Base-by-base conservation (phyloP, 2,888 invertebrate genomes). In the Drosophila vallismaia region DNA sequence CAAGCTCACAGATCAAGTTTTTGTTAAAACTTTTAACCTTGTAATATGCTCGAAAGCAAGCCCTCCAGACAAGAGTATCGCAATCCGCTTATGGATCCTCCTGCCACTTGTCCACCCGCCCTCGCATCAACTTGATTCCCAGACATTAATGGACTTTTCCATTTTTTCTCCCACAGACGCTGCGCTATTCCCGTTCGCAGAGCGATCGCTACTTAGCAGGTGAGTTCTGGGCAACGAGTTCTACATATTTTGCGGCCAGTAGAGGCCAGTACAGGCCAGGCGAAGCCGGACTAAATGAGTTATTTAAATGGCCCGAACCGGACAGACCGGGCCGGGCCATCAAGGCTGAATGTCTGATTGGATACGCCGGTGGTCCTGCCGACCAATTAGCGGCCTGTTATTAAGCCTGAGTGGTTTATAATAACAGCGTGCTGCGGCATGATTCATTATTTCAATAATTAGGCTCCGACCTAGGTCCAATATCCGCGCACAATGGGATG, bases 161-260 rank as follows among this genome's bases (percentile, higher is more conserved):
- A 66, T 71, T 60, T 72, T 70, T 49, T 52, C 54, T 46, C 33
- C 64, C 81, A 62, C 86, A 92, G 92, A 90, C 89, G 71, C 84
- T 92, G 83, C 90, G 92, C 70, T 92, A 91, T 89, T 92, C 92
- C 68, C 90, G 92, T 73, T 92, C 92, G 33, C 92, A 92, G 83
- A 92, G 92, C 88, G 92, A 92, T 90, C 90, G 92, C 86, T 91
- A 92, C 86, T 91, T 92, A 88, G 92, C 92, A 88, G 92, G 92
- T 92, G 88, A 92, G 92, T 91, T 45, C 52, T n/a, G 36, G 3
- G 28, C 28, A 28, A 28, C 28, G 28, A 28, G 28, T 28, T 28
- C 28, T 28, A 5, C 28, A 19, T 19, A 1, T 19, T 28, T 28
- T n/a, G 33, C 29, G 40, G 70, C 55, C 64, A 19, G 6, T 5